Conservation (phyloP, 2,797 vertebrate species). For the Phrynocephalus vlangalii region DNA sequence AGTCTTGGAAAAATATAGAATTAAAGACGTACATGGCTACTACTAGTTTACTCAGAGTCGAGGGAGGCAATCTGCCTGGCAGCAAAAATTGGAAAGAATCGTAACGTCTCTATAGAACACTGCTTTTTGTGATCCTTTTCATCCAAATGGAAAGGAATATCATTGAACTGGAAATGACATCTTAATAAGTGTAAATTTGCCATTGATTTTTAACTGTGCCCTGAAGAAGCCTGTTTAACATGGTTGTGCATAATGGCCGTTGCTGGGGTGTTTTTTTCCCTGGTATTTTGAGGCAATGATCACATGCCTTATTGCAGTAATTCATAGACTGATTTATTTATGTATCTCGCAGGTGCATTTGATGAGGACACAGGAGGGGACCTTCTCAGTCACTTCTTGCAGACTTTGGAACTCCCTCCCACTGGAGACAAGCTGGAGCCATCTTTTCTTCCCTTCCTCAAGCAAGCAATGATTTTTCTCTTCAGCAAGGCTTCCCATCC, state of each 20-base stretch:
- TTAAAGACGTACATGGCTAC: conserved; percentile 80
- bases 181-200: conserved; percentile 59
- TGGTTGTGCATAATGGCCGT: conserved; percentile 59
- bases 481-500: no score
- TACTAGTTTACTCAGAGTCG: conserved; percentile 73
- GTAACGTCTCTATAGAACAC: conserved; percentile 58
- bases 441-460: no score
- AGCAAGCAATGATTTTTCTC: no score
- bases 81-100: conserved; percentile 60
- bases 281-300: conserved; percentile 48
- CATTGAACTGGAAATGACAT: conserved; percentile 59
- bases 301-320: not conserved
- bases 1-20: conserved; percentile 87
- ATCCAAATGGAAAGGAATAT: conserved; percentile 68
- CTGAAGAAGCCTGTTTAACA: conserved; percentile 63
- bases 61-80: conserved; percentile 64
- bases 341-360: no score
- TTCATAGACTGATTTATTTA: not conserved
- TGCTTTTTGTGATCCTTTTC: conserved; percentile 72
- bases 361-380: no score
- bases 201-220: conserved; percentile 68
- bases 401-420: no score
- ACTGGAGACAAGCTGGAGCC: no score
- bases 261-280: conserved; percentile 42
- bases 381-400: no score